Evolutionary conservation across 2,888 invertebrate genomes (phyloP).

Genomic region (Yponomeuta sedellus): DNA sequence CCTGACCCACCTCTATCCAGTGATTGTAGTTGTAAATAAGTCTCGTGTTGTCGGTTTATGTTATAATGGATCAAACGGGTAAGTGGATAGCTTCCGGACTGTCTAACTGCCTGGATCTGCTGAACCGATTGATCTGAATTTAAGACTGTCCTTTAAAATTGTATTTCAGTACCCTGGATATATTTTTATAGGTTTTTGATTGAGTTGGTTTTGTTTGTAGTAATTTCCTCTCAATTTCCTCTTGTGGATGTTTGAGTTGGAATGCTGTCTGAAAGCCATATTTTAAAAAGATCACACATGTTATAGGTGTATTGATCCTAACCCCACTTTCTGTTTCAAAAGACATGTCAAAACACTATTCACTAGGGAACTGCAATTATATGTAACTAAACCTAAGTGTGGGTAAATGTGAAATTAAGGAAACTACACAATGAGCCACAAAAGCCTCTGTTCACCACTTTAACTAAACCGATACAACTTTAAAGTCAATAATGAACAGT

Average conservation of each 20-base stretch:
- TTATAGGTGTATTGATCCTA: not conserved
- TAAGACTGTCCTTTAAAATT: not conserved
- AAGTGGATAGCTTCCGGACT: not conserved
- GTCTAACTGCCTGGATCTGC: conserved; percentile 1
- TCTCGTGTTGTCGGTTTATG: conserved; percentile 3
- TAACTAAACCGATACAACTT: too few species aligned
- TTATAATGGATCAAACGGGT: not conserved
- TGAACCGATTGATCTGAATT: not conserved
- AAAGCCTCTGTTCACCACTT: too few species aligned
- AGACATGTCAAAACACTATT: not conserved
- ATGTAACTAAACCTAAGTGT: too few species aligned
- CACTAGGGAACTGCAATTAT: too few species aligned
- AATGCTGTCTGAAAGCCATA: not conserved
- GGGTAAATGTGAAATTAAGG: too few species aligned
- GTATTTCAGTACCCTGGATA: not conserved
- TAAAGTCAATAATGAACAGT: too few species aligned
- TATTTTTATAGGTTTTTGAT: not conserved
- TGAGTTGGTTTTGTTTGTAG: not conserved
- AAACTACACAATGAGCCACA: too few species aligned
- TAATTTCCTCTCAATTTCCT: not conserved
- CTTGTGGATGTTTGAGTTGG: not conserved
- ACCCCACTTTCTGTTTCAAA: not conserved
- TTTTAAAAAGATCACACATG: not conserved
- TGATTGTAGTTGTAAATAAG: not conserved
- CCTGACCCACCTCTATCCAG: conserved; percentile 1